Evolutionary conservation across 1,140 invertebrate genomes (phyloP).

Genomic region (Dysdera silvatica): DNA sequence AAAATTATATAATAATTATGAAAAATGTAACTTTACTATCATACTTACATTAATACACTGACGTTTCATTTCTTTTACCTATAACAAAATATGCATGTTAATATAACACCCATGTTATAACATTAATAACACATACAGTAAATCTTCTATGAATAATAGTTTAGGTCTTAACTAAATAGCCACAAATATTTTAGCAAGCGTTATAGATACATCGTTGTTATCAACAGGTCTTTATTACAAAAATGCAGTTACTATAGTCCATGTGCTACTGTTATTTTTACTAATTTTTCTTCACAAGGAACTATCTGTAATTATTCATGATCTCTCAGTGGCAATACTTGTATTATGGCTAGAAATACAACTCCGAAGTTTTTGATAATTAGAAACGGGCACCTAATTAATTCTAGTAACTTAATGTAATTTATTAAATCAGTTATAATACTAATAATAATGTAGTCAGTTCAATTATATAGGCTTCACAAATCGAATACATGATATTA

Average conservation of each 20-base stretch:
- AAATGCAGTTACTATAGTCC: background rate
- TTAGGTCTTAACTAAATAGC: background rate
- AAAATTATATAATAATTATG: background rate
- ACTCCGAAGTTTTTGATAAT: no score
- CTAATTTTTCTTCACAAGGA: no score
- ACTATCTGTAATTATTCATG: no score
- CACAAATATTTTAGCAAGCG: background rate
- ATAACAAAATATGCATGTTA: background rate
- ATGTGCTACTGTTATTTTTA: background rate
- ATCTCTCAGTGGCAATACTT: no score
- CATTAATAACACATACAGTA: background rate
- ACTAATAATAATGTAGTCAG: no score
- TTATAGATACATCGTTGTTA: no score
- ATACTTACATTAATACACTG: constrained; percentile 17
- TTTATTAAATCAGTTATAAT: no score
- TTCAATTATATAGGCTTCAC: no score
- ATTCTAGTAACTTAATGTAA: no score
- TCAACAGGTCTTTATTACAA: background rate
- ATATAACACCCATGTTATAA: background rate
- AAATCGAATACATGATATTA: no score
- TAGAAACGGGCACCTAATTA: no score
- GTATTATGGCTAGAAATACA: no score
- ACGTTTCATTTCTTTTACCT: constrained; percentile 27
- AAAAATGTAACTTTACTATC: background rate
- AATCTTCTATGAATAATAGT: background rate